These are phyloP conservation scores for Ictidomys tridecemlineatus DNA, from an alignment of 2,113 vertebrate species.

Conservation along the genomic window DNA sequence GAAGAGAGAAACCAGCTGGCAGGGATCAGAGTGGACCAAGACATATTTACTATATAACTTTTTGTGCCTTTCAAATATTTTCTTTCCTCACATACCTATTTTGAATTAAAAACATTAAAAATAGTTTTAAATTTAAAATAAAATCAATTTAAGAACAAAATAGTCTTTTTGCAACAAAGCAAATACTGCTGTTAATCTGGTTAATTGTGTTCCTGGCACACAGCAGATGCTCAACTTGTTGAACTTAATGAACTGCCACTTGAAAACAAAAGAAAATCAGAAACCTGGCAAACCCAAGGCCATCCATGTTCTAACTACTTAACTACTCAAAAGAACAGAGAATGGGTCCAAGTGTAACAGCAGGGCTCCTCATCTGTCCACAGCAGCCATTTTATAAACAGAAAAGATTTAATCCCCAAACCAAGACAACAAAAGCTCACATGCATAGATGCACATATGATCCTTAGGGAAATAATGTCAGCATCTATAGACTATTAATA, in stretches of 20 bases:
- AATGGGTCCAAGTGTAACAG: not conserved
- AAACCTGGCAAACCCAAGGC: conserved; percentile 13
- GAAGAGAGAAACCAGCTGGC: not conserved
- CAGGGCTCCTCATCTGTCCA: not conserved
- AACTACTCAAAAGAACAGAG: not conserved
- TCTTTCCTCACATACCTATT: not conserved
- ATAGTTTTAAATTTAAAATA: not conserved
- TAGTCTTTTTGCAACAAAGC: conserved; percentile 1
- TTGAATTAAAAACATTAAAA: not conserved
- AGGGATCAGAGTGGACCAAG: not conserved
- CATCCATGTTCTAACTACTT: not conserved
- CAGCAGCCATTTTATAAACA: conserved; percentile 30
- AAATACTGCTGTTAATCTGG: not conserved
- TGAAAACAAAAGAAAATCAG: conserved; percentile 50
- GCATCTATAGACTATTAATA: not conserved
- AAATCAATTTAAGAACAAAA: not conserved
- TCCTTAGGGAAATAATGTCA: not conserved
- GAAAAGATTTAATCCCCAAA: not conserved
- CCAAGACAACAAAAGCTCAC: conserved; percentile 14
- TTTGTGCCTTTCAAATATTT: not conserved
- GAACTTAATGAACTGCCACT: not conserved
- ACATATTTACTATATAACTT: not conserved
- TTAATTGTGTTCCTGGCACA: not conserved
- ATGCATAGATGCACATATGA: not conserved
- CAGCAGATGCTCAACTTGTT: conserved; percentile 24